phyloP scores from a whole-genome alignment of 2,888 invertebrate genomes.

The Ypsolopha sequella region DNA sequence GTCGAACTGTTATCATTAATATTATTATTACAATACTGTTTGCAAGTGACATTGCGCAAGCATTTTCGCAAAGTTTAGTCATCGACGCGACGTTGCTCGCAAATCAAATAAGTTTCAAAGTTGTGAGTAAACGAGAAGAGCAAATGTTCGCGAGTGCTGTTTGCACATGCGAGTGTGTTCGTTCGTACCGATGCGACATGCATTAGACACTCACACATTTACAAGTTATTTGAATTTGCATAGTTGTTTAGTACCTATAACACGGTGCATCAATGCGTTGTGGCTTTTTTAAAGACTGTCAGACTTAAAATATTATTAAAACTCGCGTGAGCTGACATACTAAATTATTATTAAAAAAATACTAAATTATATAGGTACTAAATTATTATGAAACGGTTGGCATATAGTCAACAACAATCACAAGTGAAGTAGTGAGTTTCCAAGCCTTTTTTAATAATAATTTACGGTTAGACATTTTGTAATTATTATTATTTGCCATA shows the following conservation, averaged over 20 bases:
- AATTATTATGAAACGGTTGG: no score
- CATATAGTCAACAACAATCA: no score
- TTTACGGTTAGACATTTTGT: no score
- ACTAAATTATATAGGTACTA: no score
- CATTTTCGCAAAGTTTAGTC: slow-evolving; percentile 10
- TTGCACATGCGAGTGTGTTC: slow-evolving; percentile 14
- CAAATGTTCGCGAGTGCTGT: slow-evolving; percentile 15
- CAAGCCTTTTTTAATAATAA: no score
- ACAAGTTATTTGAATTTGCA: background rate
- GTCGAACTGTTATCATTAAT: background rate
- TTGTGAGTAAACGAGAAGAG: slow-evolving; percentile 14
- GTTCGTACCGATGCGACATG: slow-evolving; percentile 10
- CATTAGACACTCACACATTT: background rate
- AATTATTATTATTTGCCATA: no score
- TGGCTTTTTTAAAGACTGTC: background rate
- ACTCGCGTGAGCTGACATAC: no score
- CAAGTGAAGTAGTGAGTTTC: no score
- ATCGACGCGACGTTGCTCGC: slow-evolving; percentile 6
- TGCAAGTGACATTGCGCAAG: background rate
- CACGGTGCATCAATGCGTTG: background rate
- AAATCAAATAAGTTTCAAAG: slow-evolving; percentile 18
- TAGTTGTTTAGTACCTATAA: background rate
- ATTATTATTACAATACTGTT: background rate
- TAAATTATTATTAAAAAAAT: no score
- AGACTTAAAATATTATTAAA: no score